Percentiles rank a stretch among this genome's conserved stretches.
These are phyloP conservation scores for Aptenodytes patagonicus DNA, from an alignment of 2,113 vertebrate genomes.

Conservation along the genomic window DNA sequence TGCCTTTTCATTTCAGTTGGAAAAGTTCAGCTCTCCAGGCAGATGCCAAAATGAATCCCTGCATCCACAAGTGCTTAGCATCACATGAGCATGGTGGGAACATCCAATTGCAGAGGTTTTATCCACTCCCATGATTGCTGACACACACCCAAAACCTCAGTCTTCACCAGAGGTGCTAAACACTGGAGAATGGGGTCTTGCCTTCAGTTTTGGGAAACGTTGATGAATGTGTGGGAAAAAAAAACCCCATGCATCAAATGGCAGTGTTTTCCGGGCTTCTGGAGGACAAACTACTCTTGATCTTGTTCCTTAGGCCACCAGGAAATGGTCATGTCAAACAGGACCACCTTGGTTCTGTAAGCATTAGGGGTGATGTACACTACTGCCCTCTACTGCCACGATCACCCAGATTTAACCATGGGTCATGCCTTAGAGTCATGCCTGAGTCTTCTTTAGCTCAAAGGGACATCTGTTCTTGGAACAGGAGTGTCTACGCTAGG, in stretches of 20 bases:
- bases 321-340: not conserved
- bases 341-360: not conserved
- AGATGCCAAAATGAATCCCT: not conserved
- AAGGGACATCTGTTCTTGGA: not conserved
- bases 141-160: not conserved
- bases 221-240: not conserved
- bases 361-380: not conserved
- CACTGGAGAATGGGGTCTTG: not conserved
- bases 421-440: not conserved
- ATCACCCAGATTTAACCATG: not conserved
- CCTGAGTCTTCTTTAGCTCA: not conserved
- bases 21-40: not conserved
- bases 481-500: not conserved
- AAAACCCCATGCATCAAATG: accelerated
- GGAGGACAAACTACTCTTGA: not conserved
- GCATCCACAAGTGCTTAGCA: not conserved
- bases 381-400: slow-evolving; percentile 22
- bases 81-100: not conserved
- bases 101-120: not conserved
- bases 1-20: not conserved
- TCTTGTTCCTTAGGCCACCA: not conserved
- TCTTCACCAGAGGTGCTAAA: not conserved
- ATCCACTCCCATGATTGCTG: not conserved
- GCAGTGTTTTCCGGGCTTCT: not conserved
- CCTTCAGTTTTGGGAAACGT: not conserved